Evolutionary conservation across 2,888 invertebrate species (phyloP).

Genomic region (Aplocera efformata): DNA sequence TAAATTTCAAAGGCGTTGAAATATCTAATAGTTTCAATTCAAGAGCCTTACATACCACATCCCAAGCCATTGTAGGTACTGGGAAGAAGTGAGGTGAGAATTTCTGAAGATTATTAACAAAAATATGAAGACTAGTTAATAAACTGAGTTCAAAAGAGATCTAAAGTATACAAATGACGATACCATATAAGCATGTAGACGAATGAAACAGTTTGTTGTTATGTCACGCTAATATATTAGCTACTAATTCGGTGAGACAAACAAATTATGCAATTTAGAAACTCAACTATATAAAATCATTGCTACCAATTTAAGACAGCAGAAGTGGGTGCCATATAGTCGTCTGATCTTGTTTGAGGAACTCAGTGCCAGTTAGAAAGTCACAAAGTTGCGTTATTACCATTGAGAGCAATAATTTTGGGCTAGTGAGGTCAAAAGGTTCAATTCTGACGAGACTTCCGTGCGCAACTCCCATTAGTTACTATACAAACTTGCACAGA

Average conservation of each 20-base stretch:
- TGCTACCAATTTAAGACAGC: slow-evolving; percentile 8
- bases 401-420: slow-evolving; percentile 52
- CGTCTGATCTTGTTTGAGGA: slow-evolving; percentile 13
- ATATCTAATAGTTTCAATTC: too few species aligned
- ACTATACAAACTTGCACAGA: slow-evolving; percentile 35
- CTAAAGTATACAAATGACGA: too few species aligned
- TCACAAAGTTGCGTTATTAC: slow-evolving; percentile 42
- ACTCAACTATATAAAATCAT: slow-evolving; percentile 6
- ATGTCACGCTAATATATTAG: background rate
- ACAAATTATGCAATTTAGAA: slow-evolving; percentile 8
- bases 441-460: slow-evolving; percentile 45
- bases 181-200: too few species aligned
- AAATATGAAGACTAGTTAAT: too few species aligned
- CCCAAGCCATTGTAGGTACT: too few species aligned
- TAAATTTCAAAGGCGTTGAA: too few species aligned
- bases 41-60: too few species aligned
- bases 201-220: too few species aligned
- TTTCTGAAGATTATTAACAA: too few species aligned
- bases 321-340: slow-evolving; percentile 9
- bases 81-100: too few species aligned
- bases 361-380: slow-evolving; percentile 64
- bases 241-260: slow-evolving; percentile 9
- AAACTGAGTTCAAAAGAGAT: too few species aligned
- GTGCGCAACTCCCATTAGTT: slow-evolving; percentile 45
- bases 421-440: slow-evolving; percentile 46